Percentiles rank a stretch among this genome's conserved stretches.
These are phyloP conservation scores for Sicus ferrugineus DNA, from an alignment of 2,888 invertebrate species.

Conservation along the genomic window DNA sequence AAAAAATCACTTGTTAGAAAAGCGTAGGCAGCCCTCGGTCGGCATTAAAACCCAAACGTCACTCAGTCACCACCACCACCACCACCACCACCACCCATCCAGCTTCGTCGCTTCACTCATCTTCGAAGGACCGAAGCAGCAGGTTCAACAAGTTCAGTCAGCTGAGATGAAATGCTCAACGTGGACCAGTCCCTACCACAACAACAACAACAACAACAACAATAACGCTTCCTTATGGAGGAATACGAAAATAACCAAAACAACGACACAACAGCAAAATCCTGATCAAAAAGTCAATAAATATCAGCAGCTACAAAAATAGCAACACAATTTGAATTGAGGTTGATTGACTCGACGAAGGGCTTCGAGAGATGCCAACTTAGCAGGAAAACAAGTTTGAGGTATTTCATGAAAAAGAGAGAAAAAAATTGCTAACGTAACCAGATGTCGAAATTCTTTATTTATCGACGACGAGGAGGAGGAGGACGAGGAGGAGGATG, in stretches of 20 bases:
- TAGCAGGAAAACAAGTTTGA: no score
- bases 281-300: constrained; percentile 28
- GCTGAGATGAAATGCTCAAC: no score
- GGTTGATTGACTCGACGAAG: no score
- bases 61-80: neutral
- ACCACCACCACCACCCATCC: neutral
- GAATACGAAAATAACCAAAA: no score
- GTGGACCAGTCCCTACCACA: no score
- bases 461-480: neutral
- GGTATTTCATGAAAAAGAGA: no score
- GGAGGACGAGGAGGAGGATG: neutral
- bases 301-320: constrained; percentile 21
- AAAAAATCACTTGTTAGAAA: neutral
- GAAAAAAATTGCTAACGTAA: no score
- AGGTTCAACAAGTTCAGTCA: no score
- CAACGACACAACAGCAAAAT: no score
- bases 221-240: no score
- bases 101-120: neutral
- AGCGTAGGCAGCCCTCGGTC: neutral
- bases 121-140: neutral
- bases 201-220: constrained; percentile 20
- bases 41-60: neutral
- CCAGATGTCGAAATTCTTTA: no score
- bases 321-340: neutral
- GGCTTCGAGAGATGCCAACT: no score